A percentile compares a stretch with the other conserved stretches of the same genome.
Conservation (phyloP, 2,113 vertebrate species). For the Callithrix jacchus region DNA sequence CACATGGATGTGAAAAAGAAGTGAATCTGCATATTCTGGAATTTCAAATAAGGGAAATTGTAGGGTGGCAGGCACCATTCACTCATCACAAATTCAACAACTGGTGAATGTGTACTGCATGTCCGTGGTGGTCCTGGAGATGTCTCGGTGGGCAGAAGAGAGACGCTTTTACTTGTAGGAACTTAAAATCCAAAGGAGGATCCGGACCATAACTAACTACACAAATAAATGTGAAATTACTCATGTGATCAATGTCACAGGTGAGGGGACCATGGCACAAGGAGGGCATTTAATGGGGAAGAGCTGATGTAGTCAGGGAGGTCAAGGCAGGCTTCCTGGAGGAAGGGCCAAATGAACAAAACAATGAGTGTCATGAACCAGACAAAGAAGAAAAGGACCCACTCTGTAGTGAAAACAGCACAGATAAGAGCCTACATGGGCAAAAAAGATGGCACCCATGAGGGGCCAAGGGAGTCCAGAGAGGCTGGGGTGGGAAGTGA, state of each 20-base stretch:
- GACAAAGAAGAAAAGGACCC: background rate
- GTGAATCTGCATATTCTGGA: background rate
- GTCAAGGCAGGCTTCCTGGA: conserved; percentile 34
- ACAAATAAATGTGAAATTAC: background rate
- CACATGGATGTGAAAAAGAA: background rate
- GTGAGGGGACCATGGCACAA: background rate
- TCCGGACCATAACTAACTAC: background rate
- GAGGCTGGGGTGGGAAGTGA: background rate
- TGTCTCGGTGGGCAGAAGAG: accelerated
- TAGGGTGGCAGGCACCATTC: background rate
- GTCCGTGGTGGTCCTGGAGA: background rate
- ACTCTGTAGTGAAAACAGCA: background rate
- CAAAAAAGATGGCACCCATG: background rate
- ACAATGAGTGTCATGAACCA: background rate
- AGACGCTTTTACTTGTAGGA: background rate
- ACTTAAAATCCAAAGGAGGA: too few relatives aligned
- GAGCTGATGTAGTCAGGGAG: background rate
- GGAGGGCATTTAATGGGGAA: background rate
- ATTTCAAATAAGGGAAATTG: background rate
- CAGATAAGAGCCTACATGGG: background rate
- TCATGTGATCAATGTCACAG: background rate
- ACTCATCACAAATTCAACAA: too few relatives aligned
- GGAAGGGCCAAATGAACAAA: background rate
- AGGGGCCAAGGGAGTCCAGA: background rate
- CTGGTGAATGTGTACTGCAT: background rate